Evolutionary conservation across 2,797 vertebrate species (phyloP), one percentile per base, ranked within the genome.

Genomic region (Cyclopterus lumpus): DNA sequence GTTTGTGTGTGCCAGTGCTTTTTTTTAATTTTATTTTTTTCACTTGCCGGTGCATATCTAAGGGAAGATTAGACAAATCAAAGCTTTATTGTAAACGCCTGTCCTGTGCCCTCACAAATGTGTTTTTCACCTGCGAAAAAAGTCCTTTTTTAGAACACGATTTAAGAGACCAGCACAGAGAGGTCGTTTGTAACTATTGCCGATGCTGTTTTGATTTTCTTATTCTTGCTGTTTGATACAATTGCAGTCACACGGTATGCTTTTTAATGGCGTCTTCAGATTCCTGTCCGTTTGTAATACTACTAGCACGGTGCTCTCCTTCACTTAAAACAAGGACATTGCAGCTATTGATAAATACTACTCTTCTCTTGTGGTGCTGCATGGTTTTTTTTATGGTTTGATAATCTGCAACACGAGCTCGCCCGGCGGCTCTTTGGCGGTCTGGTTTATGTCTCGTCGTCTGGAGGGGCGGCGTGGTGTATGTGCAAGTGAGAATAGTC

Each of bases 271-370:
- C 89, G 88, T 93, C 87, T 88, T 89, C 84, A 85, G 87, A 91
- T 90, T 88, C 85, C 85, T 88, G 91, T 91, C 82, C 53, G 77
- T 80, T 93, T 94, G 90, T 87, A 91, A 84, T 91, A 92, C 89
- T 94, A 86, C 88, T 92, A 90, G 84, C 91, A 91, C 73, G 94
- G 94, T 95, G 95, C 93, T 95, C 90, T 95, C 93, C 91, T 95
- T 91, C 93, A 95, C 94, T 93, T 93, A 92, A 94, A 94, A 95
- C 89, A 90, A 93, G 93, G 94, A 95, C 24, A 89, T 91, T 88
- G 95, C 94, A 95, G 94, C 94, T 95, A 95, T 91, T 84, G 86
- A 89, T 84, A 58, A 89, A 91, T 86, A 82, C 83, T 82, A 83
- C 84, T 92, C 85, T 88, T 86, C 77, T 89, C 77, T 83, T 86